Evolutionary conservation across 2,888 invertebrate genomes (phyloP).

Genomic region (Cosmia pyralina): DNA sequence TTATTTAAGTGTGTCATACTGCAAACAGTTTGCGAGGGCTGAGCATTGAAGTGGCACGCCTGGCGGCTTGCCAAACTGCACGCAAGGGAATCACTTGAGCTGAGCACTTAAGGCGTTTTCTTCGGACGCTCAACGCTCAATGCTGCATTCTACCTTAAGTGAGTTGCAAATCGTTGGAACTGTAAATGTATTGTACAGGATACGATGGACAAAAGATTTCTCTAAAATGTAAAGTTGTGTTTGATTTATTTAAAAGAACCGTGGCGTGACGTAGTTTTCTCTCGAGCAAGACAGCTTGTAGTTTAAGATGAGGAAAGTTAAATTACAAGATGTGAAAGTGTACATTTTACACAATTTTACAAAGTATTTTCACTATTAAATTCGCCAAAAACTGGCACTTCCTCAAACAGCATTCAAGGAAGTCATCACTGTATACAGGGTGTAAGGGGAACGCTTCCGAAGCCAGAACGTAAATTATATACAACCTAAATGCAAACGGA

Average conservation of each 20-base stretch:
- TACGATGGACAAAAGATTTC: constrained; percentile 13
- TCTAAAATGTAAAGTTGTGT: constrained; percentile 11
- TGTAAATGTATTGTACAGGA: constrained; percentile 6
- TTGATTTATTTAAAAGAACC: not conserved
- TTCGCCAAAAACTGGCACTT: too few species aligned
- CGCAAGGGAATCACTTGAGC: constrained; percentile 50
- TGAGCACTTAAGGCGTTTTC: constrained; percentile 46
- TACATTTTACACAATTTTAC: not conserved
- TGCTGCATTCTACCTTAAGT: constrained; percentile 34
- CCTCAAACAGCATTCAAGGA: too few species aligned
- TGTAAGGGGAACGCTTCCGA: too few species aligned
- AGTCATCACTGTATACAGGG: too few species aligned
- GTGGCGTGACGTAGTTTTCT: not conserved
- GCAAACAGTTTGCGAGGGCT: constrained; percentile 19
- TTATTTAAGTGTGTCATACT: constrained; percentile 38
- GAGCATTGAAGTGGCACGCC: constrained; percentile 30
- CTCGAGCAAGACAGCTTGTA: not conserved
- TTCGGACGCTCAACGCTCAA: constrained; percentile 39
- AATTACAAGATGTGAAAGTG: not conserved
- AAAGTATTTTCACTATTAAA: not conserved
- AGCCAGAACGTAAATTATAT: too few species aligned
- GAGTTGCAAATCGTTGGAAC: constrained; percentile 36
- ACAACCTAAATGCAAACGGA: too few species aligned
- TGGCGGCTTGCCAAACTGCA: constrained; percentile 45
- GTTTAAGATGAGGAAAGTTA: not conserved